Base-by-base conservation (phyloP, 2,113 vertebrate species). In the Cygnus atratus region DNA sequence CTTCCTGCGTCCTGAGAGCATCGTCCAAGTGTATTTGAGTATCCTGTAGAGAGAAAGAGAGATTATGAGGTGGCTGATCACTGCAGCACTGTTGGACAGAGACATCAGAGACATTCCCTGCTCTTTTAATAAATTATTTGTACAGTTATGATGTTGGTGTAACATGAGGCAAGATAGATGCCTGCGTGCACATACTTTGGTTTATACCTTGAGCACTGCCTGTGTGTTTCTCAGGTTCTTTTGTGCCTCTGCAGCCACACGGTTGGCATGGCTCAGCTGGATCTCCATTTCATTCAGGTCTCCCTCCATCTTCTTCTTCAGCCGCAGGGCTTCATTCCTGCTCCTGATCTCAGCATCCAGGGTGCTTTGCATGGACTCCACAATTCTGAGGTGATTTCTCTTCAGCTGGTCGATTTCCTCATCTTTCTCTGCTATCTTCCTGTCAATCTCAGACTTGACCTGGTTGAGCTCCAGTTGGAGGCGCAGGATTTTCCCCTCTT, bases 281-380 rank as follows among this genome's bases (percentile, higher is more conserved):
- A 39, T 39, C 39, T 39, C 39, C 39, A 39, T 39, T 39, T 39
- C 39, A 39, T 99, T 99, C 96, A 99, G 96, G 96, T 99, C 99
- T 0, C 98, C 98, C 76, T 99, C 99, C 99, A 99, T 99, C 97
- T 99, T 99, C 98, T 99, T 99, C 96, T 98, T 99, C 65, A 99
- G 62, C 28, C 98, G 96, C 29, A 99, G 89, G 59, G 98, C 98
- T 89, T 98, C 98, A 12, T 98, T 98, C 18, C 98, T 98, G 97
- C 97, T 98, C 87, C 97, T 93, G 83, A 98, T 95, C 80, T 98
- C 98, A 21, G 98, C 95, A 3, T 98, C 98, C 20, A 98, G 80
- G 0, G 96, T 98, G 84, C 94, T 97, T 96, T 98, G 98, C 98
- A 98, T 97, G 0, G 98, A 96, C 82, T 98, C 98, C 33, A 98